Evolutionary conservation across 2,113 vertebrate species (phyloP).

Genomic region (Microcebus murinus): DNA sequence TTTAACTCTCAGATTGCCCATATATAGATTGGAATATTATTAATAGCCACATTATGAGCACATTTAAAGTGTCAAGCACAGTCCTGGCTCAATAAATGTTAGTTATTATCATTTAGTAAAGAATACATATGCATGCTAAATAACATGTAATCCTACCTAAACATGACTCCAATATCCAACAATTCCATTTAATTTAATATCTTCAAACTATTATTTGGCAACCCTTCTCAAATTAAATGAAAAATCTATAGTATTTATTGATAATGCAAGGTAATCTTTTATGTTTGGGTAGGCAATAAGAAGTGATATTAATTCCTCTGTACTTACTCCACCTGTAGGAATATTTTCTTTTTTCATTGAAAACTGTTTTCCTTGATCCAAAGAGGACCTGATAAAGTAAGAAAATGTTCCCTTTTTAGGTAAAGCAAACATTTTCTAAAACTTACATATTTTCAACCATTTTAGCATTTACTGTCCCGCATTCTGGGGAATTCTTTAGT

Average conservation of each 20-base stretch:
- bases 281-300: not conserved
- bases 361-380: slow-evolving; percentile 54
- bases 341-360: slow-evolving; percentile 76
- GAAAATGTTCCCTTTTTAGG: not conserved
- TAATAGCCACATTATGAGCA: not conserved
- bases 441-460: not conserved
- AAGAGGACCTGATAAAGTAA: slow-evolving; percentile 68
- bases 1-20: not conserved
- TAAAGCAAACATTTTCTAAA: not conserved
- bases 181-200: not conserved
- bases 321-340: slow-evolving; percentile 74
- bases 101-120: not conserved
- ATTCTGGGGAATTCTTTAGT: not conserved
- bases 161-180: not conserved
- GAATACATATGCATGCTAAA: not conserved
- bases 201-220: not conserved
- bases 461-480: not conserved
- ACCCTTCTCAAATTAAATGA: not conserved
- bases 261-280: not conserved
- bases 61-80: not conserved
- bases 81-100: not conserved
- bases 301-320: not conserved
- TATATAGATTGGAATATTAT: not conserved
- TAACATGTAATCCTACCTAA: not conserved
- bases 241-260: not conserved